These are phyloP conservation scores for Atlantisia rogersi DNA, from an alignment of 2,113 vertebrate species.

Conservation along the genomic window DNA sequence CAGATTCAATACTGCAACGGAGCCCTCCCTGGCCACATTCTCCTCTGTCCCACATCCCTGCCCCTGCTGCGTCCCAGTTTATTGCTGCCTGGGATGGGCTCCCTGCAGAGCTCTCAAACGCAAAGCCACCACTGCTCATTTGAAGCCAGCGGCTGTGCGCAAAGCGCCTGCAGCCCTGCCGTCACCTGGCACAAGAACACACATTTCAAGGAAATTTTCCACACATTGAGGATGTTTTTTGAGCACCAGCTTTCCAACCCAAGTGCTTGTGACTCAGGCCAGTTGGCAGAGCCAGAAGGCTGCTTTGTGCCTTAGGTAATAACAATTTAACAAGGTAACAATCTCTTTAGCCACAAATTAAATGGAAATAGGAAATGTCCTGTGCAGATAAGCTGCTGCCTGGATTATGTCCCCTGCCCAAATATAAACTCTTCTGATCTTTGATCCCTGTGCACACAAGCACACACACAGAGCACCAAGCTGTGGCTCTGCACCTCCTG, in stretches of 20 bases:
- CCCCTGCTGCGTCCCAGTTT: not conserved
- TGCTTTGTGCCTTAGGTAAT: constrained; percentile 63
- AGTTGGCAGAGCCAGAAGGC: constrained; percentile 62
- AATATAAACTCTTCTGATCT: constrained; percentile 56
- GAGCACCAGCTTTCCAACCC: constrained; percentile 40
- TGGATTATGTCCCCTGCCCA: constrained; percentile 49
- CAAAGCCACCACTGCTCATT: not conserved
- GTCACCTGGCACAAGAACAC: constrained; percentile 39
- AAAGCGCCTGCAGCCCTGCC: not conserved
- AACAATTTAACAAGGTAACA: constrained; percentile 65
- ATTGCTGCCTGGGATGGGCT: not conserved
- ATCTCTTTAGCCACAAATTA: constrained; percentile 66
- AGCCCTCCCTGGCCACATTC: not conserved
- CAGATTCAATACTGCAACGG: not conserved
- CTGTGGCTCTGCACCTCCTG: not conserved
- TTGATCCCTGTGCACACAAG: not conserved
- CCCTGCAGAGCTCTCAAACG: not conserved
- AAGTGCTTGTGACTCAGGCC: constrained; percentile 39
- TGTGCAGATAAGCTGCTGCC: constrained; percentile 63
- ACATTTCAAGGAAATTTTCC: constrained; percentile 50
- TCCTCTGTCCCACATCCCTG: not conserved
- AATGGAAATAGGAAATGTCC: constrained; percentile 60
- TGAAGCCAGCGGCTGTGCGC: not conserved
- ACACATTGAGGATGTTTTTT: constrained; percentile 14
- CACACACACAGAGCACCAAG: not conserved